phyloP scores from a whole-genome alignment of 2,888 invertebrate species.

The Dynastes maya region DNA sequence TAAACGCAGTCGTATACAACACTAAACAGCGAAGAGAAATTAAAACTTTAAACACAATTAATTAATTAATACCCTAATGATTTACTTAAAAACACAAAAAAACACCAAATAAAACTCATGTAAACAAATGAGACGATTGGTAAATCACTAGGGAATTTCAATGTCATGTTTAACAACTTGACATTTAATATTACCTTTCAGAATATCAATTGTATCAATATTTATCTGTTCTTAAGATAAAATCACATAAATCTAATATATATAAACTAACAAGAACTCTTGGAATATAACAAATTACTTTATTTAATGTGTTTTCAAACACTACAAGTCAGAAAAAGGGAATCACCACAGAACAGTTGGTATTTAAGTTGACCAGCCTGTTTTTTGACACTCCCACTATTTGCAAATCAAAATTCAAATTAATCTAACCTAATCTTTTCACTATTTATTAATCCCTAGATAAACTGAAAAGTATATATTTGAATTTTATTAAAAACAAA shows the following conservation, averaged over 20 bases:
- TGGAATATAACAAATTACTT: too few species aligned
- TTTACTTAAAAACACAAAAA: not conserved
- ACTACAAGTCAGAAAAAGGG: too few species aligned
- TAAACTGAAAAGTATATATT: not conserved
- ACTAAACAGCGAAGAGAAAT: not conserved
- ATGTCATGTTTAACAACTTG: not conserved
- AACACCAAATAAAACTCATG: constrained; percentile 1
- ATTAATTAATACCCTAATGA: not conserved
- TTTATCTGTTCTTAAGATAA: too few species aligned
- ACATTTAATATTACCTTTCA: too few species aligned
- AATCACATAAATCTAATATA: too few species aligned
- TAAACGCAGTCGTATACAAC: too few species aligned
- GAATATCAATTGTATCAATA: too few species aligned
- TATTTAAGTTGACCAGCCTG: not conserved
- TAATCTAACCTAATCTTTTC: not conserved
- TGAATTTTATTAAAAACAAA: not conserved
- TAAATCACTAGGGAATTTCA: not conserved
- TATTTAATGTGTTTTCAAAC: too few species aligned
- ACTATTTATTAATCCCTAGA: not conserved
- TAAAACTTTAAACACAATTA: not conserved
- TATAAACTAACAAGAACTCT: too few species aligned
- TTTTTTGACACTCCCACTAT: not conserved
- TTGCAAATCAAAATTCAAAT: not conserved
- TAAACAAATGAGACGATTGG: not conserved
- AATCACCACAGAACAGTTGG: not conserved